These are phyloP conservation scores for Gnathonemus longibarbis DNA, from an alignment of 2,113 vertebrate genomes.

Conservation along the genomic window DNA sequence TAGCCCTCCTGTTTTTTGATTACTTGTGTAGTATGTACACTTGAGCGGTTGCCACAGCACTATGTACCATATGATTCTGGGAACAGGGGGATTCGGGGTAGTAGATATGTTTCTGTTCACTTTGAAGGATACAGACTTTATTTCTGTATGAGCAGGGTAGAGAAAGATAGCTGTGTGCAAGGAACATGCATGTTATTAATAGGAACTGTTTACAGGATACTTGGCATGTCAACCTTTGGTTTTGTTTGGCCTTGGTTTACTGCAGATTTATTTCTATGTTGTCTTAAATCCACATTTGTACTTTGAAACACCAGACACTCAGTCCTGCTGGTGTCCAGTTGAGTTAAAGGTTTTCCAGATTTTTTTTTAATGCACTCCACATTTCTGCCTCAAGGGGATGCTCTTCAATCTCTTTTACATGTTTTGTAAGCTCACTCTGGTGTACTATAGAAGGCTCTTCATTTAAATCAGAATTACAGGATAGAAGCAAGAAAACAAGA, in stretches of 20 bases:
- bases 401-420: conserved; percentile 51
- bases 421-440: background rate
- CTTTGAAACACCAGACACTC: background rate
- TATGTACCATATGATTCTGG: conserved; percentile 60
- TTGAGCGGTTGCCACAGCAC: conserved; percentile 74
- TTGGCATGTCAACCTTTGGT: background rate
- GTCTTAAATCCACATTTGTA: background rate
- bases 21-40: conserved; percentile 72
- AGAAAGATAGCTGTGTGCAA: background rate
- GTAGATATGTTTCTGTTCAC: conserved; percentile 66
- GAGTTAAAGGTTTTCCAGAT: conserved; percentile 1
- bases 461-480: background rate
- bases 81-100: conserved; percentile 59
- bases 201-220: background rate
- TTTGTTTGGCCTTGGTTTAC: background rate
- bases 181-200: background rate
- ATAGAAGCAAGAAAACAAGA: background rate
- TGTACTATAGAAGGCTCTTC: background rate
- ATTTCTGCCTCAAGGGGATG: conserved; percentile 67
- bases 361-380: background rate
- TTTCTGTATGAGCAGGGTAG: background rate
- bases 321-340: background rate
- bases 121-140: background rate
- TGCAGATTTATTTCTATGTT: background rate
- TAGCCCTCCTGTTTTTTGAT: conserved; percentile 62